Evolutionary conservation across 2,888 invertebrate genomes (phyloP).

Genomic region (Aethes cnicana): DNA sequence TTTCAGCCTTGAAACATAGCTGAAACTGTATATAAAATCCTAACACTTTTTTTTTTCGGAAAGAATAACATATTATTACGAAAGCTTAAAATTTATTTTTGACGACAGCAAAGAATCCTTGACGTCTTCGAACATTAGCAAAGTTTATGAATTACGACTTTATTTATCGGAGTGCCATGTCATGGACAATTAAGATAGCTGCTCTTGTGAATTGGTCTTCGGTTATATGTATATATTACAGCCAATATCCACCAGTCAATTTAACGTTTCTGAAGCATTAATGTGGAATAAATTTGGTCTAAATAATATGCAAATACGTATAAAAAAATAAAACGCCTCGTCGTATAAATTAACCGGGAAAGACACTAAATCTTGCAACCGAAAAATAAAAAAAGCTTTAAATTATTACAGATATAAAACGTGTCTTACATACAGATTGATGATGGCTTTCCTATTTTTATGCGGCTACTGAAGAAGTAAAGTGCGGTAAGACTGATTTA

Average conservation of each 20-base stretch:
- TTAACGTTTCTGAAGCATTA: conserved; percentile 16
- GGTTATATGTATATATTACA: conserved; percentile 19
- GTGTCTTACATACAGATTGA: conserved; percentile 57
- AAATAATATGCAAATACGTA: conserved; percentile 64
- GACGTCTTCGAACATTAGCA: too few relatives aligned
- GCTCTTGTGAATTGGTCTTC: conserved; percentile 26
- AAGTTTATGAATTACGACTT: too few relatives aligned
- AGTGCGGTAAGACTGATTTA: conserved; percentile 49
- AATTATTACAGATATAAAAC: conserved; percentile 64
- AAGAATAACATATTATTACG: too few relatives aligned
- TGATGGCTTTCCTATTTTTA: conserved; percentile 58
- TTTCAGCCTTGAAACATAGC: too few relatives aligned
- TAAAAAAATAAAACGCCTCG: conserved; percentile 46
- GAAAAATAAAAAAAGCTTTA: conserved; percentile 64
- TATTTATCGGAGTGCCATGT: conserved; percentile 40
- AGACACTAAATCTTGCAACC: conserved; percentile 62
- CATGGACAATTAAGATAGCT: conserved; percentile 42
- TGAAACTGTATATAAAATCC: too few relatives aligned
- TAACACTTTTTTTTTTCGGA: too few relatives aligned
- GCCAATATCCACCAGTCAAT: conserved; percentile 22
- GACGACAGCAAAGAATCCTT: too few relatives aligned
- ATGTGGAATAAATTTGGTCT: conserved; percentile 38
- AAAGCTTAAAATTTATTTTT: too few relatives aligned
- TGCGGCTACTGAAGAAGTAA: conserved; percentile 68
- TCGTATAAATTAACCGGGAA: conserved; percentile 55